Evolutionary conservation across 2,888 invertebrate species (phyloP).

Genomic region (Trissolcus brochymenae): DNA sequence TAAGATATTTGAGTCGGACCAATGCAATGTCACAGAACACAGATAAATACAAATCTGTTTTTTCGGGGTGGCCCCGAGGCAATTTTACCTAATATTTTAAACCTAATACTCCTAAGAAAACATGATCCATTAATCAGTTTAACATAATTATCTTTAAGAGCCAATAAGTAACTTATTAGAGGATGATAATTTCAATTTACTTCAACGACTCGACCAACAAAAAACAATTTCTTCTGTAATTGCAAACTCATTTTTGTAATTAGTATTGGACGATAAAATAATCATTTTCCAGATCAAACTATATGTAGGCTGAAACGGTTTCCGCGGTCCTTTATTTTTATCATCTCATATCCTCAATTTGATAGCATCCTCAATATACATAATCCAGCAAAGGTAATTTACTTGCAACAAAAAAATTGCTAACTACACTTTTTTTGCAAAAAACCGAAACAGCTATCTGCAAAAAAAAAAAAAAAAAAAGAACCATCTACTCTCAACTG

Average conservation of each 20-base stretch:
- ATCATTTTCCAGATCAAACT: background rate
- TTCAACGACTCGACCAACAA: no score
- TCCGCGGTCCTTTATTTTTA: slow-evolving; percentile 14
- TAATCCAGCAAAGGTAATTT: background rate
- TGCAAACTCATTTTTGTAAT: no score
- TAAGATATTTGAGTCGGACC: slow-evolving; percentile 38
- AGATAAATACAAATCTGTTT: slow-evolving; percentile 31
- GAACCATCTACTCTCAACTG: no score
- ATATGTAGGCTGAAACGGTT: background rate
- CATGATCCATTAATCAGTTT: slow-evolving; percentile 15
- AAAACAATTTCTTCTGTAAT: no score
- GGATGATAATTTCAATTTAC: background rate
- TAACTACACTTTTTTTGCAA: background rate
- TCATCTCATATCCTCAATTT: slow-evolving; percentile 25
- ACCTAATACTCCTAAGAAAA: slow-evolving; percentile 27
- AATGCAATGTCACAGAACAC: slow-evolving; percentile 29
- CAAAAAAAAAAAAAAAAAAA: no score
- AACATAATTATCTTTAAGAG: slow-evolving; percentile 2
- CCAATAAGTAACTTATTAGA: slow-evolving; percentile 1
- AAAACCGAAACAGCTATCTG: no score
- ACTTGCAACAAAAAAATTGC: background rate
- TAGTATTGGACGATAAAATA: no score
- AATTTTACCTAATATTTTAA: slow-evolving; percentile 22
- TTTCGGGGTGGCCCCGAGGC: slow-evolving; percentile 38
- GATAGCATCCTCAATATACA: slow-evolving; percentile 27